Evolutionary conservation across 1,140 invertebrate genomes (phyloP).

Genomic region (Acromyrmex charruanus): DNA sequence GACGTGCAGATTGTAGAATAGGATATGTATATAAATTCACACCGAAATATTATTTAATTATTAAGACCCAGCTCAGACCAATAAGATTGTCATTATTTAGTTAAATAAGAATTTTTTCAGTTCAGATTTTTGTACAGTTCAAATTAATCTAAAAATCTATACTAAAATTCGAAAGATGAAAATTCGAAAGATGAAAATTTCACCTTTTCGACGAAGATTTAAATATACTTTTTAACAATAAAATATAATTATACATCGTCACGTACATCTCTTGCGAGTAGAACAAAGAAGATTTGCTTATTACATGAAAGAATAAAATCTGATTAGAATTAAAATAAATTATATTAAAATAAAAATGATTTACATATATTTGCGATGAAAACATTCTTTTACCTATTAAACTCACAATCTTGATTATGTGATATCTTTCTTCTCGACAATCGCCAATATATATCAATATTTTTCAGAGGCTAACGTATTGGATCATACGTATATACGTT

Average conservation of each 20-base stretch:
- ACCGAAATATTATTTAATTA: too few relatives aligned
- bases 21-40: too few relatives aligned
- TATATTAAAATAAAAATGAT: conserved; percentile 5
- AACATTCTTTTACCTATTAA: not conserved
- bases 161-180: too few relatives aligned
- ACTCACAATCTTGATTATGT: not conserved
- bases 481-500: not conserved
- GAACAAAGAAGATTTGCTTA: not conserved
- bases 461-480: not conserved
- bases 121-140: too few relatives aligned
- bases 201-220: too few relatives aligned
- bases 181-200: too few relatives aligned
- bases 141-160: too few relatives aligned
- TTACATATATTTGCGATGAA: not conserved
- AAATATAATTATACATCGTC: not conserved
- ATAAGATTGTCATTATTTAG: too few relatives aligned
- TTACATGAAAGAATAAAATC: not conserved
- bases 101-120: too few relatives aligned
- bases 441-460: not conserved
- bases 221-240: not conserved
- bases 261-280: too few relatives aligned
- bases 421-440: not conserved
- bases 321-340: not conserved
- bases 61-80: too few relatives aligned
- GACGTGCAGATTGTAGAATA: too few relatives aligned